Conservation (phyloP, 2,113 vertebrate genomes). For the Colius striatus region DNA sequence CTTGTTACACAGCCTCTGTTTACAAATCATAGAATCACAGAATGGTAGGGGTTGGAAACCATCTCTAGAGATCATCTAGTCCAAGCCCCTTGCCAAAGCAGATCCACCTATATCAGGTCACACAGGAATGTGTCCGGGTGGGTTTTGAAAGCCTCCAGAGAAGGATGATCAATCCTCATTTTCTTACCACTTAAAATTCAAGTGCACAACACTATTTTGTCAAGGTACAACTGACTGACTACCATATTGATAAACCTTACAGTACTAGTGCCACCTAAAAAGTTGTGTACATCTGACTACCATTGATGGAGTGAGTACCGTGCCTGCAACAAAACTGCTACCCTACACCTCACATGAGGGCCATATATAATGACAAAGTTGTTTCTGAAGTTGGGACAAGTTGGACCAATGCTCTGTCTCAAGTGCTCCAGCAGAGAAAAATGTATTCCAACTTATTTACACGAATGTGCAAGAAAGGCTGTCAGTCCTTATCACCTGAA, state of each 20-base stretch:
- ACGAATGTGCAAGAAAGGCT: background rate
- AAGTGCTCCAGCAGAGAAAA: background rate
- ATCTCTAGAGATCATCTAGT: too few species aligned
- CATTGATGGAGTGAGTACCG: background rate
- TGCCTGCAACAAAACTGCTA: background rate
- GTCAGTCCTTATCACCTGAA: background rate
- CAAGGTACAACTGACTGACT: background rate
- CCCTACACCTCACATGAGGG: background rate
- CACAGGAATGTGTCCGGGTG: too few species aligned
- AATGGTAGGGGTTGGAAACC: too few species aligned
- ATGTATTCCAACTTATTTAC: background rate
- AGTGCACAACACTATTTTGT: background rate
- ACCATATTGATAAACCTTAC: background rate
- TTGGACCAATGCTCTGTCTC: background rate
- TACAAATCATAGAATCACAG: too few species aligned
- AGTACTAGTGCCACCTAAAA: background rate
- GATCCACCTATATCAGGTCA: too few species aligned
- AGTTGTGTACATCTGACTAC: background rate
- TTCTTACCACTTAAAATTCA: background rate
- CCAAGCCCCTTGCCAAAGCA: too few species aligned
- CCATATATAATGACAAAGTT: background rate
- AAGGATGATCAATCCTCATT: background rate
- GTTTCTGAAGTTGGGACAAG: background rate
- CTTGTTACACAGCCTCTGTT: background rate
- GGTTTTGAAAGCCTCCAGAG: too few species aligned